Evolutionary conservation across 2,888 invertebrate genomes (phyloP), one percentile per base, ranked within the genome.

Genomic region (Eurytoma californica): DNA sequence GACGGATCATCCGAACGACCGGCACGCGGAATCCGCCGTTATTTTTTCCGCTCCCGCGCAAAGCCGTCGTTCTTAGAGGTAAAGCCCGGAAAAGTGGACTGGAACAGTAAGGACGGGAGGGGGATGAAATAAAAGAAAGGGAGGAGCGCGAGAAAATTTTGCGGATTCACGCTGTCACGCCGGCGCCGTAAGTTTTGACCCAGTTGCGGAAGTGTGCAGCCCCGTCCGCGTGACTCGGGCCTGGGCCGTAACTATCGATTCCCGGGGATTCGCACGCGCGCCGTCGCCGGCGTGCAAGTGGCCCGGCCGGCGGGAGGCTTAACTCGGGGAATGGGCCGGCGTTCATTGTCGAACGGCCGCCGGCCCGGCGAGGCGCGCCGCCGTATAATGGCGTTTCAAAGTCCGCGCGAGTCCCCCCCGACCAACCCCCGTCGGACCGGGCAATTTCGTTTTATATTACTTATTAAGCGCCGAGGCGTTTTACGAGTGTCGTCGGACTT

Each of bases 191-290:
- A 81, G 72, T 82, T 80, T 39, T 39, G 39, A 16, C 28, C 5
- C 39, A 28, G 30, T 30, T 39, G 39, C 9, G 39, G 39, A 39
- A 39, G 39, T 39, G 39, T 39, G 39, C 39, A 39, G 9, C 39
- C 39, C 39, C 9, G 39, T 39, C 39, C 9, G 39, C 39, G 39
- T 39, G 39, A 39, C 39, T 39, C 39, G 39, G 39, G 39, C 1
- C 1, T 9, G 39, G 39, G 39, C 39, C 39, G 72, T 82, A 82
- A 81, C 80, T 82, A 83, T 83, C 80, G 83, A 82, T 83, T 83
- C 74, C 24, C 9, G 39, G 39, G 39, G 39, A 39, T 39, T 39
- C 39, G 9, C 39, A 39, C 67, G 28, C 67, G 66, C 69, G 57
- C 28, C 28, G 18, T 14, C 51, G 55, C 24, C 24, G 53, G 28